Evolutionary conservation across 2,113 vertebrate species (phyloP), one percentile per base, ranked within the genome.

Genomic region (Mohoua ochrocephala): DNA sequence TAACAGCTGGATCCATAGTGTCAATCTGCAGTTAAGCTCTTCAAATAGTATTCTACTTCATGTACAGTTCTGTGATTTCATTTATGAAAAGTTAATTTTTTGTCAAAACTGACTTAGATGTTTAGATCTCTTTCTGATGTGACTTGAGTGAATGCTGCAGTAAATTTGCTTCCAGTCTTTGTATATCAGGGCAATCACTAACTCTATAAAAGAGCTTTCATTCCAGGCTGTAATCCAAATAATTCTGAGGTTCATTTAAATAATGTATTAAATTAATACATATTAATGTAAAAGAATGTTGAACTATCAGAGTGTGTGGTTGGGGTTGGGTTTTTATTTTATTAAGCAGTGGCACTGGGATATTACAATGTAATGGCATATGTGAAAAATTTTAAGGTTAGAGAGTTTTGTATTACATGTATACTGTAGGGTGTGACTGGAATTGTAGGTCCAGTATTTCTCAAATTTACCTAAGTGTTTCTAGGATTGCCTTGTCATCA

Each of bases 201-300:
- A 28, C 44, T 96, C 60, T 80, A 14, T 89, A 31, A 80, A 80
- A 81, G 65, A 71, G 27, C 37, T 95, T 89, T 78, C 12, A 37
- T 87, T 94, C 35, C 68, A 53, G 77, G 9, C 54, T 73, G 74
- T 79, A 84, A 73, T 9, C 14, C 45, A 80, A 65, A 85, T 87
- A 91, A 71, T 79, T 52, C 39, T 33, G 60, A 77, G 4, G 15
- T 60, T 89, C 4, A 42, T 53, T 87, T 57, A 70, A 91, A 68
- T n/a, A 82, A 54, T 54, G 49, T 78, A 53, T 15, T 44, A 18
- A 27, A 24, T 53, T 9, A 52, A 41, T 52, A 70, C n/a, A 41
- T 78, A 70, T 31, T 57, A 39, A 53, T 77, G 31, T 42, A 42
- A 42, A 87, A 17, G 1, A 49, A 26, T 4, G 16, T 69, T 89